These are phyloP conservation scores for Phalanger gymnotis DNA, from an alignment of 2,797 vertebrate species.

Conservation along the genomic window DNA sequence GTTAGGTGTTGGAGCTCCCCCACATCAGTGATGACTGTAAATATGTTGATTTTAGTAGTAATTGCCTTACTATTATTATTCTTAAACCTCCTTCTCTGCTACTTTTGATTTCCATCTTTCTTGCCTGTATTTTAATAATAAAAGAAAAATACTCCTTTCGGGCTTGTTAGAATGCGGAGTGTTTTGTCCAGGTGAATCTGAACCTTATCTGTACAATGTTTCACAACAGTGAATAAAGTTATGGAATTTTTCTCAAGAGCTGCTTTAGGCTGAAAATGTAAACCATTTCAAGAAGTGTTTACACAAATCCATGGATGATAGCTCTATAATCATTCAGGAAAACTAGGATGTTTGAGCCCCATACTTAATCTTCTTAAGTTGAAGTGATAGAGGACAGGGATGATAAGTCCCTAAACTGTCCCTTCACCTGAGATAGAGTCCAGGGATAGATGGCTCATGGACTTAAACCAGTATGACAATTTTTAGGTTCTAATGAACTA, in stretches of 20 bases:
- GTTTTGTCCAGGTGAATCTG: too few relatives aligned
- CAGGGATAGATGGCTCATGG: not conserved
- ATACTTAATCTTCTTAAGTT: not conserved
- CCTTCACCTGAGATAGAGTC: not conserved
- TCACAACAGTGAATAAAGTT: not conserved
- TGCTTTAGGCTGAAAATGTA: conserved; percentile 7
- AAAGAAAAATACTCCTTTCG: too few relatives aligned
- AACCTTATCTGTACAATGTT: too few relatives aligned
- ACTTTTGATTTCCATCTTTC: too few relatives aligned
- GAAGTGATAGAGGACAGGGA: not conserved
- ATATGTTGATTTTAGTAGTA: too few relatives aligned
- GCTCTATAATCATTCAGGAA: not conserved
- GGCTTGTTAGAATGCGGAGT: too few relatives aligned
- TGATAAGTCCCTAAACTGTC: not conserved
- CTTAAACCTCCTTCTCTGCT: too few relatives aligned
- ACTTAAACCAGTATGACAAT: not conserved
- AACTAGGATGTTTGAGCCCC: not conserved
- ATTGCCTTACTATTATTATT: too few relatives aligned
- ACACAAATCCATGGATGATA: not conserved
- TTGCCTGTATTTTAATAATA: too few relatives aligned
- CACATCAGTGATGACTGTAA: too few relatives aligned
- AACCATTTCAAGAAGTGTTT: not conserved
- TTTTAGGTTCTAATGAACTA: conserved; percentile 31
- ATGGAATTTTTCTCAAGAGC: not conserved
- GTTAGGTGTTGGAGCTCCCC: too few relatives aligned